Evolutionary conservation across 2,888 invertebrate species (phyloP), one percentile per base, ranked within the genome.

Genomic region (Torymus aiolomorphi): DNA sequence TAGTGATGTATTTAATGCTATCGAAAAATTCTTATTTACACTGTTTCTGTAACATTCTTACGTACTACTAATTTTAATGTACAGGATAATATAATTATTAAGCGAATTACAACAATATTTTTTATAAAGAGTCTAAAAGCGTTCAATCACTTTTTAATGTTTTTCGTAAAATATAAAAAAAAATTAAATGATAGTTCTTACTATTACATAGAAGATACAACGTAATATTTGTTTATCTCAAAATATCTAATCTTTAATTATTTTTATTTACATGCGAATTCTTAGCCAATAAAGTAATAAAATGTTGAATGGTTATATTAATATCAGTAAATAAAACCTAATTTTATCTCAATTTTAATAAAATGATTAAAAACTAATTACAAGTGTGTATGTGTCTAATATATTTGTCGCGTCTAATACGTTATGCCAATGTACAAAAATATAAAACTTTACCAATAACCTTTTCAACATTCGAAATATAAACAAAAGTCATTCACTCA

Each of bases 21-120:
- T 20, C 0, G n/a, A 49, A 54, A 18, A 16, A 63, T 65, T 42
- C 20, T 61, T 72, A 72, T 72, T 61, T 72, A 72, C 61, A 72
- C 49, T 51, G n/a, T 57, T 66, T 56, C 24, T 13, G 52, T 42
- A 42, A 42, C 42, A 42, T 42, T 42, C 24, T 16, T 59, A 52
- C 12, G n/a, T 24, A 18, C 16, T 56, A 71, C 3, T 10, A 52
- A 49, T 57, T 20, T 2, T 2, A 72, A 72, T 72, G 52, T 72
- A 72, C 51, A 72, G 12, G 2, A 8, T 13, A 20, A 24, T 24
- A 52, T 63, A 24, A 0, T 4, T 12, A 18, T 62, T 42, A 42
- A 42, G 42, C 42, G 42, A 8, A 42, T 42, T 42, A 42, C 42
- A 56, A 24, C 18, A 5, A 59, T 5, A 51, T 18, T 12, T 49